Conservation (phyloP, 1,140 invertebrate species). For the Tetragnatha versicolor region DNA sequence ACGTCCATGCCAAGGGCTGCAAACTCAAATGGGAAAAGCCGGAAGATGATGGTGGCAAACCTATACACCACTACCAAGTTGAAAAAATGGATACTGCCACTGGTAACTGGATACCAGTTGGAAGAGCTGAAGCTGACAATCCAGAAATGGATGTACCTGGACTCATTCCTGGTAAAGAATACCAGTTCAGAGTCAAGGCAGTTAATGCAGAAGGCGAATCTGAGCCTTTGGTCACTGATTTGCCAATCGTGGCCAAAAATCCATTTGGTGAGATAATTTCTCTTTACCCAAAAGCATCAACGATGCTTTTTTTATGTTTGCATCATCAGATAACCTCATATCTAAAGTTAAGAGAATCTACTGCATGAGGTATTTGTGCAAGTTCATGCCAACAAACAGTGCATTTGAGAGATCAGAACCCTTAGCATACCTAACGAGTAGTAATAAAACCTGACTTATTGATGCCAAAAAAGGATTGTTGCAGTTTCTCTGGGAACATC, state of each 20-base stretch:
- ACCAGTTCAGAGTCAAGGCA: constrained; percentile 95
- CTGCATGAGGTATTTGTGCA: no score
- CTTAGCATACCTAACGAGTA: no score
- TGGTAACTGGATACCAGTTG: constrained; percentile 92
- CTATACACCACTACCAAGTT: constrained; percentile 92
- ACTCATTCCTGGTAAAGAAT: constrained; percentile 91
- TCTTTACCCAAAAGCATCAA: neutral
- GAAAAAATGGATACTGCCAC: constrained; percentile 96
- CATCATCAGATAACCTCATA: no score
- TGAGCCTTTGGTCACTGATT: constrained; percentile 70
- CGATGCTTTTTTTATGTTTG: no score
- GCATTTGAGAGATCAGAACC: no score
- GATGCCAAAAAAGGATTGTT: no score
- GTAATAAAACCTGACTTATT: no score
- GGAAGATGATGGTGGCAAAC: constrained; percentile 96
- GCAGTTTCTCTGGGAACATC: no score
- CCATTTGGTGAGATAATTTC: constrained; percentile 65
- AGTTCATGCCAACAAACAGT: no score
- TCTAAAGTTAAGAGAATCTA: no score
- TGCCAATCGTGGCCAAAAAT: constrained; percentile 67
- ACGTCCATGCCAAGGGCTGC: constrained; percentile 90
- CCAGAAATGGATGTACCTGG: constrained; percentile 90
- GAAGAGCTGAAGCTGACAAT: constrained; percentile 75
- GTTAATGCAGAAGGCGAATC: constrained; percentile 97
- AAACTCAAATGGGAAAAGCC: constrained; percentile 94